Evolutionary conservation across 2,888 invertebrate species (phyloP).

Genomic region (Ischnus inquisitorius): DNA sequence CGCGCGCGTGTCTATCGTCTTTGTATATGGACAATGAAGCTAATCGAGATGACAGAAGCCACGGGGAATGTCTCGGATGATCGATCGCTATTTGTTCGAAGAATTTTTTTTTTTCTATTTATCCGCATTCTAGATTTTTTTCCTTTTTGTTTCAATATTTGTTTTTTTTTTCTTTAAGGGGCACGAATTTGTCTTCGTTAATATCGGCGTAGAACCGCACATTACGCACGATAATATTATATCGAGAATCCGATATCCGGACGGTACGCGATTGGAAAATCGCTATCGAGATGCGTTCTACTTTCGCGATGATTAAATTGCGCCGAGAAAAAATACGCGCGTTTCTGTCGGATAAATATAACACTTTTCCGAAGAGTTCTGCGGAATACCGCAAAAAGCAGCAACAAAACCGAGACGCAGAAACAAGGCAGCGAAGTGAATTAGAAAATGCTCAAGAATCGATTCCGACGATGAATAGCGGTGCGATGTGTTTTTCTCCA

Average conservation of each 20-base stretch:
- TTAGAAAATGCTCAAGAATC: constrained; percentile 48
- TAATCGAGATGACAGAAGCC: constrained; percentile 43
- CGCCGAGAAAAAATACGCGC: constrained; percentile 29
- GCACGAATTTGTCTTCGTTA: too few relatives aligned
- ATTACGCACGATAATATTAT: constrained; percentile 38
- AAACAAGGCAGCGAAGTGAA: constrained; percentile 14
- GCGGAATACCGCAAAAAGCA: constrained; percentile 39
- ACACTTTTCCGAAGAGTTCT: neutral
- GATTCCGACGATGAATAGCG: constrained; percentile 23
- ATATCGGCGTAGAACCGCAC: constrained; percentile 16
- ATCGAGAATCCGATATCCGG: constrained; percentile 25
- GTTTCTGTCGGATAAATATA: neutral
- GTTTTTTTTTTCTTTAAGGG: neutral
- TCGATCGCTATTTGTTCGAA: constrained; percentile 6
- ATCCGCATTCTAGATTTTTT: constrained; percentile 35
- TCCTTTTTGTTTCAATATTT: neutral
- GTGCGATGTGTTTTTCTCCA: constrained; percentile 40
- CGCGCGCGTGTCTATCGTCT: neutral
- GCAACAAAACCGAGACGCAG: neutral
- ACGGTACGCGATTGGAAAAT: constrained; percentile 55
- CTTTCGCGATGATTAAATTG: constrained; percentile 56
- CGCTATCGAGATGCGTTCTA: constrained; percentile 52
- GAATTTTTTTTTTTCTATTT: neutral
- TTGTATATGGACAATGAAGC: constrained; percentile 29
- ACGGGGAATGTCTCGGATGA: constrained; percentile 48